Percentiles rank a stretch among this genome's conserved stretches.
These are phyloP conservation scores for Trichogramma evanescens DNA, from an alignment of 2,888 invertebrate species.

Conservation along the genomic window DNA sequence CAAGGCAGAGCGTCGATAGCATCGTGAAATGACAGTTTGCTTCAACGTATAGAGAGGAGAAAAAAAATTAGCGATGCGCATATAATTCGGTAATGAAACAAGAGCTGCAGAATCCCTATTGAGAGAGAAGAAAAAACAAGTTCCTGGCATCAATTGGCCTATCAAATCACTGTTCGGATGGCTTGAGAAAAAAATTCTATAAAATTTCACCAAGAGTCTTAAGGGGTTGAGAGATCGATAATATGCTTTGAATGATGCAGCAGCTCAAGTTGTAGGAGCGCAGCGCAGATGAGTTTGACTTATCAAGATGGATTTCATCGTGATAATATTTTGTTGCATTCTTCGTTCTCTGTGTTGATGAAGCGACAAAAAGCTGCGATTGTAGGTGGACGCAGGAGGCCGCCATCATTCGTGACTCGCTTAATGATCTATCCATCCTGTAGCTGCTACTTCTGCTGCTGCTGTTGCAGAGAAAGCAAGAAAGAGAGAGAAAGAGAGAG, in stretches of 20 bases:
- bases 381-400: slow-evolving; percentile 18
- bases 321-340: neutral
- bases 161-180: neutral
- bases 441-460: neutral
- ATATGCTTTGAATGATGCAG: slow-evolving; percentile 15
- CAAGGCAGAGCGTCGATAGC: slow-evolving; percentile 3
- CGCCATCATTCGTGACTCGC: slow-evolving; percentile 39
- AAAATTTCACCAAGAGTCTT: neutral
- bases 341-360: no score
- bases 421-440: slow-evolving; percentile 31
- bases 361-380: no score
- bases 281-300: slow-evolving; percentile 11
- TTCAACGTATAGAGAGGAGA: neutral
- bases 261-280: neutral
- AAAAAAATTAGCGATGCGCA: slow-evolving; percentile 15
- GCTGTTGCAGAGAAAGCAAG: neutral
- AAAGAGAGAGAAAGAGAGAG: slow-evolving; percentile 24
- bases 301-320: slow-evolving; percentile 20
- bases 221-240: slow-evolving; percentile 15
- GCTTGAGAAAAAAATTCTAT: slow-evolving; percentile 10
- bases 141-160: neutral
- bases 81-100: slow-evolving; percentile 13
- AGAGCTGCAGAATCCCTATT: neutral
- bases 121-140: no score
- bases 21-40: slow-evolving; percentile 8